These are phyloP conservation scores for Vulpes lagopus DNA, from an alignment of 2,113 vertebrate genomes.

Conservation along the genomic window DNA sequence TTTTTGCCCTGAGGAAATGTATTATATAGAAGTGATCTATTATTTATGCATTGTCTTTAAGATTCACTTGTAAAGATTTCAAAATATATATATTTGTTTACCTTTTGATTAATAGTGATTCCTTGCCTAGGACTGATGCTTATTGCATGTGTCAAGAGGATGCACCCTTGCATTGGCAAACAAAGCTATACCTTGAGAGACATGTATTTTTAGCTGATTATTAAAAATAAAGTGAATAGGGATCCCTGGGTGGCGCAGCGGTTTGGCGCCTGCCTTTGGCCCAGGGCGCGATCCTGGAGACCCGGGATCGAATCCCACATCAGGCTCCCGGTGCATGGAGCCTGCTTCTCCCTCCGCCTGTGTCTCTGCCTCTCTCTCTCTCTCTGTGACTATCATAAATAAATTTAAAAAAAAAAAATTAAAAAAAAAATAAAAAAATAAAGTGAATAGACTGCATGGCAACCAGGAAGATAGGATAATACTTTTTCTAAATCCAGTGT, in stretches of 20 bases:
- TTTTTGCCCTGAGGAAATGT: neutral
- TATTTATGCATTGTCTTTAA: neutral
- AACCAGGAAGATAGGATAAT: neutral
- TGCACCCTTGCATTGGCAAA: neutral
- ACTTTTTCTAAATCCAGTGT: slow-evolving; percentile 71
- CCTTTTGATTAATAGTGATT: neutral
- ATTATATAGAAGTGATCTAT: neutral
- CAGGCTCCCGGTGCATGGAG: no score
- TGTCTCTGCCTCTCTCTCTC: no score
- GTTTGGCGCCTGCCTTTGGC: no score
- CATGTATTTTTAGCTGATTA: neutral
- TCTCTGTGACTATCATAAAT: no score
- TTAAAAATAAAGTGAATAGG: slow-evolving; percentile 36
- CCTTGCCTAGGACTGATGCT: neutral
- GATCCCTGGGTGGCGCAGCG: no score
- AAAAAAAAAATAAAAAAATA: no score
- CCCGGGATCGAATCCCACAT: no score
- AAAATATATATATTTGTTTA: neutral
- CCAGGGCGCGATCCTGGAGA: no score
- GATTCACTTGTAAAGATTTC: slow-evolving; percentile 19
- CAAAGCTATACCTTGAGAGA: neutral
- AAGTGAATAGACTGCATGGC: neutral
- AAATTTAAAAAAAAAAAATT: no score
- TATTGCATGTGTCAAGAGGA: fast-evolving
- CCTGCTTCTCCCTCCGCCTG: no score